phyloP scores from a whole-genome alignment of 2,797 vertebrate species.

The Anguilla megastoma region DNA sequence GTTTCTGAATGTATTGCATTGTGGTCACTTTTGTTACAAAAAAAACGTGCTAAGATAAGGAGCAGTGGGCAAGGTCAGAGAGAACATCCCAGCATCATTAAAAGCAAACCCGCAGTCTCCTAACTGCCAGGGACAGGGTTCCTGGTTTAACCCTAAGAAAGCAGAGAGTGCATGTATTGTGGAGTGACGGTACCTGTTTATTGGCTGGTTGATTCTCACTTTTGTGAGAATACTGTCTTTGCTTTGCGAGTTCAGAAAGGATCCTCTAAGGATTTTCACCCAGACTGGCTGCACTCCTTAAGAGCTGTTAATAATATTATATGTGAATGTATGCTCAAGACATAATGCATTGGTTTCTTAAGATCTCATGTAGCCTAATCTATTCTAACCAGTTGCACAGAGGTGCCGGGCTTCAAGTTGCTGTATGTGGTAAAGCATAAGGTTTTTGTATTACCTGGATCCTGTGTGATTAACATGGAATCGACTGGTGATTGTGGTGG shows the following conservation, averaged over 20 bases:
- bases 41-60: background rate
- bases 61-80: constrained; percentile 14
- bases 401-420: background rate
- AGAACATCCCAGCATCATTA: background rate
- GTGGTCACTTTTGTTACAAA: constrained; percentile 10
- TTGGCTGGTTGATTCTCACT: background rate
- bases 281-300: background rate
- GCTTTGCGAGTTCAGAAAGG: background rate
- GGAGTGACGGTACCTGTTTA: background rate
- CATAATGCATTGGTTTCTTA: background rate
- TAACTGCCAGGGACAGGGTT: background rate
- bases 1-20: constrained; percentile 11
- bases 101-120: background rate
- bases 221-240: background rate
- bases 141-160: background rate
- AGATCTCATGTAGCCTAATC: background rate
- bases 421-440: background rate
- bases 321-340: constrained; percentile 13
- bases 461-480: background rate
- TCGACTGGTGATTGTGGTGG: background rate
- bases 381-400: background rate
- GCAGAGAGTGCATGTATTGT: background rate
- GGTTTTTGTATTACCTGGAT: background rate
- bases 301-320: background rate
- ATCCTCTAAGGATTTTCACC: background rate